Conservation (phyloP, 2,113 vertebrate genomes). For the rat (Rattus norvegicus) region DNA sequence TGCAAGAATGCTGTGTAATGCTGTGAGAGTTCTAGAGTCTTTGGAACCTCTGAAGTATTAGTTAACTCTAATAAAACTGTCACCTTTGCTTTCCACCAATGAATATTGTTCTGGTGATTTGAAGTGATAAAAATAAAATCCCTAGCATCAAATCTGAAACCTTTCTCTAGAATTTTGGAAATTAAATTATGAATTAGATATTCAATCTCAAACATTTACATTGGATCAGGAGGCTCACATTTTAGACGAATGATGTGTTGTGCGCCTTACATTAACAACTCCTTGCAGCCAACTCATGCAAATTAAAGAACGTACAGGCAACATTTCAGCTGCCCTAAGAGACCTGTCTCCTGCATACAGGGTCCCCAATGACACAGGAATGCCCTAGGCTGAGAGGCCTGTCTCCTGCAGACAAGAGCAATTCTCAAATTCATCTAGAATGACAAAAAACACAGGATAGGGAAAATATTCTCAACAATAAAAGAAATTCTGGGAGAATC, state of each 20-base stretch:
- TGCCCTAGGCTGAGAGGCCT: no score
- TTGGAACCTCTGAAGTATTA: not conserved
- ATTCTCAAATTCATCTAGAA: no score
- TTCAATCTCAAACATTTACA: not conserved
- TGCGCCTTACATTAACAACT: no score
- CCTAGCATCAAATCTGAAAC: conserved; percentile 32
- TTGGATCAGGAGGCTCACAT: not conserved
- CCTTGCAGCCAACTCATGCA: no score
- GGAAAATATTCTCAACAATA: no score
- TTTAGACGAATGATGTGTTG: not conserved
- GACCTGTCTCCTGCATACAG: no score
- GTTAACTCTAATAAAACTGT: not conserved
- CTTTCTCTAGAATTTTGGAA: conserved; percentile 20
- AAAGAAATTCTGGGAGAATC: no score
- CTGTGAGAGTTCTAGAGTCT: not conserved
- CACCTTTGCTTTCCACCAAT: conserved; percentile 65
- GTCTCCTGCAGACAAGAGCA: no score
- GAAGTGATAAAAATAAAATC: conserved; percentile 58
- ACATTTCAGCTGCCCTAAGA: no score
- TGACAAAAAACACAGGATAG: no score
- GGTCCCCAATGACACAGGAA: no score
- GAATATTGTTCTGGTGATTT: conserved; percentile 34
- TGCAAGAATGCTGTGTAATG: conserved; percentile 30
- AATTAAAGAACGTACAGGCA: no score
- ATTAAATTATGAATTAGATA: conserved; percentile 13